A percentile compares a stretch with the other conserved stretches of the same genome.
These are phyloP conservation scores for Congeria kusceri DNA, from an alignment of 2,888 invertebrate genomes.

Conservation along the genomic window DNA sequence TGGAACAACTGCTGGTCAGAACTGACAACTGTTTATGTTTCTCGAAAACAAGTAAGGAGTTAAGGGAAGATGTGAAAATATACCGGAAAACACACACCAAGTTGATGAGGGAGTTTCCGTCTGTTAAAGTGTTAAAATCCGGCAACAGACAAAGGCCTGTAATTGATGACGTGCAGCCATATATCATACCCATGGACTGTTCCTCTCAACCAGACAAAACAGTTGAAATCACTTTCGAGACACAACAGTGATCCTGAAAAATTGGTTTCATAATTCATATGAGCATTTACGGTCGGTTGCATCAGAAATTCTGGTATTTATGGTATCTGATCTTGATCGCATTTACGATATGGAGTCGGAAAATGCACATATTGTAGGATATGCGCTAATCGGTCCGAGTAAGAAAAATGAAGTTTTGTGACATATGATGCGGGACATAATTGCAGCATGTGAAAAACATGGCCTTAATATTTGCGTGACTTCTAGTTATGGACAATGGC, in stretches of 20 bases:
- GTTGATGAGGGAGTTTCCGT: conserved; percentile 17
- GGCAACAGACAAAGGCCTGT: no score
- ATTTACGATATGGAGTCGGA: conserved; percentile 18
- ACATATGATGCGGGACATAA: conserved; percentile 26
- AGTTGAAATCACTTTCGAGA: no score
- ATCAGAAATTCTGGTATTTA: conserved; percentile 42
- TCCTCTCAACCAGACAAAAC: no score
- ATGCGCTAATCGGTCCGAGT: conserved; percentile 42
- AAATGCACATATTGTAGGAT: conserved; percentile 32
- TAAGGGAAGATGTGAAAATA: not conserved
- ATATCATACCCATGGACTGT: no score
- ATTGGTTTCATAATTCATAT: not conserved
- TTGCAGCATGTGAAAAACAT: conserved; percentile 18
- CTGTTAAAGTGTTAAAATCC: no score
- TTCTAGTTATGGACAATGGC: conserved; percentile 42
- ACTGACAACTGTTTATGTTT: conserved; percentile 9
- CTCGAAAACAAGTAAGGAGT: not conserved
- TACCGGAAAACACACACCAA: not conserved
- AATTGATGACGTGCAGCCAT: no score
- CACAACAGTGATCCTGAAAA: not conserved
- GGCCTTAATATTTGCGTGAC: conserved; percentile 13
- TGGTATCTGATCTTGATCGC: conserved; percentile 26
- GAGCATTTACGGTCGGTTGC: conserved; percentile 1
- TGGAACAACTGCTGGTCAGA: conserved; percentile 23
- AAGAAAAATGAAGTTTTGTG: conserved; percentile 15